These are phyloP conservation scores for Stomatorhinus walkeri DNA, from an alignment of 2,797 vertebrate genomes.

Conservation along the genomic window DNA sequence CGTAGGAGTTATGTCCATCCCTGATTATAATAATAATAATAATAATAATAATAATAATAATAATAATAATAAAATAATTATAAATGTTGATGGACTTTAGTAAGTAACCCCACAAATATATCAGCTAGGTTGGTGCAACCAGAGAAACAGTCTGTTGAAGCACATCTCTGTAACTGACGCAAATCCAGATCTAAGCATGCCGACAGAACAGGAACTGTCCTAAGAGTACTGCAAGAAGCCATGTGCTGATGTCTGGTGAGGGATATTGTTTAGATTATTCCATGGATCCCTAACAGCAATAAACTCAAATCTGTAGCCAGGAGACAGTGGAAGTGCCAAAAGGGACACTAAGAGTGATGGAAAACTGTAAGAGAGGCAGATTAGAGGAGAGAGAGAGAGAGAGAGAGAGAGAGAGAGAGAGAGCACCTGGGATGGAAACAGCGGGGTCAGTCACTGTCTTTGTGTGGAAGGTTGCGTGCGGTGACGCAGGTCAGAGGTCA, in stretches of 20 bases:
- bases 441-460: slow-evolving; percentile 11
- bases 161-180: neutral
- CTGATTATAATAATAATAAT: too few relatives aligned
- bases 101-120: neutral
- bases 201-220: neutral
- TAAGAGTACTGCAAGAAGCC: neutral
- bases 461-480: slow-evolving; percentile 17
- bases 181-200: neutral
- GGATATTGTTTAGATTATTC: neutral
- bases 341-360: slow-evolving; percentile 2
- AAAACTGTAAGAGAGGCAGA: slow-evolving; percentile 9
- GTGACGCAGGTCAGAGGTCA: slow-evolving; percentile 16
- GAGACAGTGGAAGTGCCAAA: neutral
- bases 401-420: neutral
- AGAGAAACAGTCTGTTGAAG: neutral
- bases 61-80: too few relatives aligned
- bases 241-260: neutral
- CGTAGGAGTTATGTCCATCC: too few relatives aligned
- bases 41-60: too few relatives aligned
- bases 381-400: neutral
- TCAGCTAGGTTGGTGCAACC: neutral
- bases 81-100: neutral
- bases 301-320: neutral
- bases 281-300: neutral
- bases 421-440: slow-evolving; percentile 13